Evolutionary conservation across 2,797 vertebrate genomes (phyloP), one percentile per base, ranked within the genome.

Genomic region (Apogon hyalosoma): DNA sequence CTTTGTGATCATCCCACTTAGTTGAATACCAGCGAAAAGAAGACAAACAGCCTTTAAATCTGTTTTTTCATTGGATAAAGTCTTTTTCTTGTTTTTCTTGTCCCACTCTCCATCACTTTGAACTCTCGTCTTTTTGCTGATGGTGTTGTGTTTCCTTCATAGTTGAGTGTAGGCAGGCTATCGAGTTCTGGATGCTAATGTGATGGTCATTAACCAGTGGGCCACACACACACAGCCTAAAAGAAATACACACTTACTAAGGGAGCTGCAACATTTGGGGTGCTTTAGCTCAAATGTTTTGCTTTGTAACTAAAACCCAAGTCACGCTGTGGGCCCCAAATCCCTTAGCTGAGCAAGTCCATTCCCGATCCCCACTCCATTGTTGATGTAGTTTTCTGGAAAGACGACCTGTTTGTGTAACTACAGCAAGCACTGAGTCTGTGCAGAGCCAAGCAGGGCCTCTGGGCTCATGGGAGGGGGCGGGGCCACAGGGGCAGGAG

Each of bases 221-320:
- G 69, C 79, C 87, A 89, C 83, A 88, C 86, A 75, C 75, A 73
- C 63, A 67, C 79, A 70, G 14, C 18, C 58, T 38, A 24, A 69
- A 63, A 51, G 28, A 57, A 69, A 57, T 50, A 71, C 79, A 50
- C 61, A 52, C 57, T 77, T 68, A 41, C 55, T 50, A 63, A 45
- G 13, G 75, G 73, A 75, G 73, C 79, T 64, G 57, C 73, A 75
- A 50, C 24, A 11, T 75, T 87, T 56, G 56, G 60, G 86, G 69
- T 69, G 75, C 68, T 80, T 77, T 68, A 70, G 66, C 69, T 61
- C 59, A 0, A 12, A 75, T 90, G 86, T 90, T 92, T 92, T 92
- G 81, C 85, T 90, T 89, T 90, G 91, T 90, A 92, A 92, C 91
- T 75, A 81, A 90, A 91, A 63, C 80, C 88, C 63, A 46, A 87